A percentile compares a stretch with the other conserved stretches of the same genome.
Evolutionary conservation across 2,113 vertebrate species (phyloP).

Genomic region (Corapipo altera): DNA sequence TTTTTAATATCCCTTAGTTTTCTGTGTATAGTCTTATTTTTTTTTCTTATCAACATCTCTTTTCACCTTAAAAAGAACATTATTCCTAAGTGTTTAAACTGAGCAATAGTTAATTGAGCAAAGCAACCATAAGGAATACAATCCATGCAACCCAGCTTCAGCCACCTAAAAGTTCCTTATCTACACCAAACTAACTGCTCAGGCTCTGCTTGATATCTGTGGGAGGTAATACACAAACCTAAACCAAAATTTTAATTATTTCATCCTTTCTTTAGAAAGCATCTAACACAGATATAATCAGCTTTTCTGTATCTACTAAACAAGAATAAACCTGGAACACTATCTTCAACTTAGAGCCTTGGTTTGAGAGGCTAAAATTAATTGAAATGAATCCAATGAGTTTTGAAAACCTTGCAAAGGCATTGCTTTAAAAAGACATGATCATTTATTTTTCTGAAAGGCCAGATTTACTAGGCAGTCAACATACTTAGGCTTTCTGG

Average conservation of each 20-base stretch:
- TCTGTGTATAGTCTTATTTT: not conserved
- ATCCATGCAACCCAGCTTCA: not conserved
- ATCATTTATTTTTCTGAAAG: not conserved
- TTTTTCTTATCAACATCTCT: not conserved
- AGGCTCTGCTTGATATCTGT: not conserved
- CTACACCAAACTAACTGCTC: not conserved
- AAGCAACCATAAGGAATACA: not conserved
- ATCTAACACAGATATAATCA: not conserved
- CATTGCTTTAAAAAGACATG: not conserved
- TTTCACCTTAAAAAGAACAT: not conserved
- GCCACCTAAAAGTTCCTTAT: not conserved
- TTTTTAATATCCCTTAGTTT: not conserved
- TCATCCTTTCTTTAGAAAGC: not conserved
- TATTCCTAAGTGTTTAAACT: not conserved
- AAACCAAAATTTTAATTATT: not conserved
- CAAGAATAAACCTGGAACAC: not conserved
- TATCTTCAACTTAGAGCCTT: not conserved
- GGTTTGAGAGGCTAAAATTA: not conserved
- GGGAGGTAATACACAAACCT: not conserved
- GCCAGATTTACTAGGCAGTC: not conserved
- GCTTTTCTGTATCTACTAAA: not conserved
- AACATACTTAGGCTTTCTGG: not conserved
- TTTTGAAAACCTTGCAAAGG: not conserved
- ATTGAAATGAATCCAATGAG: not conserved
- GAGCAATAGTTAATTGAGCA: not conserved